Percentiles rank a stretch among this genome's conserved stretches.
These are phyloP conservation scores for Lithosia quadra DNA, from an alignment of 2,888 invertebrate genomes.

Conservation along the genomic window DNA sequence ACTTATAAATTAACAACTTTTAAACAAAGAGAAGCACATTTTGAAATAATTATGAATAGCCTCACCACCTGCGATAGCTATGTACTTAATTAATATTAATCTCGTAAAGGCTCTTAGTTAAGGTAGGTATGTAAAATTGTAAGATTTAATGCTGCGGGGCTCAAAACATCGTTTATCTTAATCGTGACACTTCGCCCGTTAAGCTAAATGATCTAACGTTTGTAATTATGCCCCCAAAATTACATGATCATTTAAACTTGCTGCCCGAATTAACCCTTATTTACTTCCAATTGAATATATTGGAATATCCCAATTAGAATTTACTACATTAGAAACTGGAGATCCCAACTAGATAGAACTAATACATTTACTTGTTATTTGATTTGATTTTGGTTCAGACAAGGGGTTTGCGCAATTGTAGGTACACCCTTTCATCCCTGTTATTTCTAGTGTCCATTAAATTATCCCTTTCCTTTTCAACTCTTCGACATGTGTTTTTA, in stretches of 20 bases:
- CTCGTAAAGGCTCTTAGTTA: conserved; percentile 23
- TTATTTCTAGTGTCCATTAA: conserved; percentile 47
- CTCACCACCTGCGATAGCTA: background rate
- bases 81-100: conserved; percentile 21
- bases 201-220: conserved; percentile 37
- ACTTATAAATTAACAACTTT: background rate
- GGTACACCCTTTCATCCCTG: conserved; percentile 35
- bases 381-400: conserved; percentile 42
- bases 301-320: conserved; percentile 42
- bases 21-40: background rate
- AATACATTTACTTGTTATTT: conserved; percentile 48
- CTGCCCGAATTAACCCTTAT: conserved; percentile 40
- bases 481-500: conserved; percentile 29
- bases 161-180: conserved; percentile 34
- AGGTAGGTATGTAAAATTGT: conserved; percentile 20
- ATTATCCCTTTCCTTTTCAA: conserved; percentile 39
- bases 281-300: conserved; percentile 40
- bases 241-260: conserved; percentile 26
- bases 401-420: conserved; percentile 40
- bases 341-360: conserved; percentile 38
- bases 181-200: conserved; percentile 35
- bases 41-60: background rate
- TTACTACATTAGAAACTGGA: conserved; percentile 33
- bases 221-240: conserved; percentile 38
- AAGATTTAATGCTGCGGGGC: conserved; percentile 18